Conservation (phyloP, 2,888 invertebrate species). For the Folsomia candida region DNA sequence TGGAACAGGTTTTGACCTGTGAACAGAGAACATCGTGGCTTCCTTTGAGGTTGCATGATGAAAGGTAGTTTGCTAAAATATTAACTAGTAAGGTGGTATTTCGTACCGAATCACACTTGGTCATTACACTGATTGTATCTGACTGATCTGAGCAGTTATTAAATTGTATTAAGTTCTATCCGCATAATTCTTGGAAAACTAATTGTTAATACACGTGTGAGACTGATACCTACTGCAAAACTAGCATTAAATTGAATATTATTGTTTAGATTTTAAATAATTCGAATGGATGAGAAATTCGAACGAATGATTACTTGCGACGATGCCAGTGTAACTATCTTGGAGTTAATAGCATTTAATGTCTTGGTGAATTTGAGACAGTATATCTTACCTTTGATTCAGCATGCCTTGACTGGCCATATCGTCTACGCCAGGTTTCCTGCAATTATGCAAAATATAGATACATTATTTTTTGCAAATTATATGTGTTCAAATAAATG, state of each 20-base stretch:
- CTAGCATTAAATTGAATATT: no score
- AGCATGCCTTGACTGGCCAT: slow-evolving; percentile 45
- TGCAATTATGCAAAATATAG: slow-evolving; percentile 27
- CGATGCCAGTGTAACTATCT: no score
- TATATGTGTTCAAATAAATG: neutral
- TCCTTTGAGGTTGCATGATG: slow-evolving; percentile 23
- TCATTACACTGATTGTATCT: slow-evolving; percentile 11
- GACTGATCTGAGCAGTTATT: neutral
- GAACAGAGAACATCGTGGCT: neutral
- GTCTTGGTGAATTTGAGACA: no score
- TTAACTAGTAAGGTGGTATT: slow-evolving; percentile 1
- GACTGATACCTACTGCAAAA: no score
- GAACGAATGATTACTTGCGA: no score
- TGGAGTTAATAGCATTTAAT: no score
- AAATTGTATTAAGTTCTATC: neutral
- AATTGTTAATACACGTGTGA: slow-evolving; percentile 1
- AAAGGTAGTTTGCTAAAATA: slow-evolving; percentile 24
- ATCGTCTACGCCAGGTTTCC: slow-evolving; percentile 49
- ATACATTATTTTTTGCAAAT: neutral
- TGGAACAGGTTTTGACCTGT: neutral
- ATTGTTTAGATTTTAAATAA: no score
- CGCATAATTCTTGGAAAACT: neutral
- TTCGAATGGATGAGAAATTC: no score
- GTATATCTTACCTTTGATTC: slow-evolving; percentile 41
- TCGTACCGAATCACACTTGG: slow-evolving; percentile 1